A percentile compares a stretch with the other conserved stretches of the same genome.
These are phyloP conservation scores for Spea hammondii DNA, from an alignment of 2,797 vertebrate species.

Conservation along the genomic window DNA sequence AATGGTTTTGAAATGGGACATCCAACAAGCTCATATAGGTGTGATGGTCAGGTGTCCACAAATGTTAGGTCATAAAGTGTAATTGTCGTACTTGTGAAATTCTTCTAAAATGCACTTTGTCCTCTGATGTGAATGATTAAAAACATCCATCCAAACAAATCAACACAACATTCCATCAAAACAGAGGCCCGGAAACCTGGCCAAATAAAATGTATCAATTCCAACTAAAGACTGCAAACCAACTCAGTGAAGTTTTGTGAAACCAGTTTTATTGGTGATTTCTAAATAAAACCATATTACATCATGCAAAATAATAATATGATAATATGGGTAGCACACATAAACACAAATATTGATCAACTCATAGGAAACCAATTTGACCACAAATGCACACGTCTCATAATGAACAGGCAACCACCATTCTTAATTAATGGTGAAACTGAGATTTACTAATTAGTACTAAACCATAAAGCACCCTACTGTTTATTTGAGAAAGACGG, in stretches of 20 bases:
- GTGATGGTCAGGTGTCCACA: too few relatives aligned
- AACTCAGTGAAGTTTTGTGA: constrained; percentile 30
- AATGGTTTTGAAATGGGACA: too few relatives aligned
- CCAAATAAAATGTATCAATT: too few relatives aligned
- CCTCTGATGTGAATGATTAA: too few relatives aligned
- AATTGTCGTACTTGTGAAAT: too few relatives aligned
- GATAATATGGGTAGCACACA: constrained; percentile 56
- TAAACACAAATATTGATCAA: constrained; percentile 26
- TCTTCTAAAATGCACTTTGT: too few relatives aligned
- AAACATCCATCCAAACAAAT: too few relatives aligned
- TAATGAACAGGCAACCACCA: neutral
- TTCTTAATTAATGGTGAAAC: neutral
- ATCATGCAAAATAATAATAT: constrained; percentile 56
- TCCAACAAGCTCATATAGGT: too few relatives aligned
- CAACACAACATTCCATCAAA: too few relatives aligned
- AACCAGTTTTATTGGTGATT: constrained; percentile 59
- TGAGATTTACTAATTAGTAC: neutral
- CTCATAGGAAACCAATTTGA: constrained; percentile 42
- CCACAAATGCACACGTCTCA: neutral
- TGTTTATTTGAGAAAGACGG: neutral
- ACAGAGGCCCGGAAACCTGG: too few relatives aligned
- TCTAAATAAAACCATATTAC: constrained; percentile 49
- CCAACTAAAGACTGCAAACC: too few relatives aligned
- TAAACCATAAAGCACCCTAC: neutral
- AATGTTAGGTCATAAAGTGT: too few relatives aligned